phyloP scores from a whole-genome alignment of 1,140 invertebrate genomes.

The Oedothorax gibbosus region DNA sequence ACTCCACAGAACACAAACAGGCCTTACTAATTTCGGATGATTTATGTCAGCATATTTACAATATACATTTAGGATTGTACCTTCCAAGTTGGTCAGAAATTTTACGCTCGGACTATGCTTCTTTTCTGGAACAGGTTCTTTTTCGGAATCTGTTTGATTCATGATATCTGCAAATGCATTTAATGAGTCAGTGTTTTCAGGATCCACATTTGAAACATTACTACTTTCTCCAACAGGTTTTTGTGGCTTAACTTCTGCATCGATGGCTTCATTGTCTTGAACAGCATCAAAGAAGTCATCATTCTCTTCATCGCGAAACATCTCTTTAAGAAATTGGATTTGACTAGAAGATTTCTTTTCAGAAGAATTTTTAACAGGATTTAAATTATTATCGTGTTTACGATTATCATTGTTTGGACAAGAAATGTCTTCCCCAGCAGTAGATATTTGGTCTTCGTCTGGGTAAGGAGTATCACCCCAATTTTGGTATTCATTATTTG shows the following conservation, averaged over 20 bases:
- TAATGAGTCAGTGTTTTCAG: no score
- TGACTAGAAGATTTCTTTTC: not conserved
- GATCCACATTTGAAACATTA: no score
- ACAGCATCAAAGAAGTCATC: constrained; percentile 8
- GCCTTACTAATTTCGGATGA: not conserved
- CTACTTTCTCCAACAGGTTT: not conserved
- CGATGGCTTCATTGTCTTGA: not conserved
- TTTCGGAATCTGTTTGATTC: not conserved
- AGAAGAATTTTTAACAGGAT: not conserved
- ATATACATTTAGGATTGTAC: constrained; percentile 24
- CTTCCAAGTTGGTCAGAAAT: constrained; percentile 13
- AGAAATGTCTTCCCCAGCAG: not conserved
- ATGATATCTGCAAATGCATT: no score
- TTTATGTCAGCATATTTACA: constrained; percentile 32
- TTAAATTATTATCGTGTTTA: not conserved
- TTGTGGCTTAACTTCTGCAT: no score
- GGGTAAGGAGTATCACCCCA: constrained; percentile 54
- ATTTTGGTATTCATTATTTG: constrained; percentile 17
- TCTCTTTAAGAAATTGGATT: not conserved
- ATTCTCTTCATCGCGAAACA: not conserved
- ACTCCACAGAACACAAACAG: constrained; percentile 18
- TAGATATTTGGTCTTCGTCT: not conserved
- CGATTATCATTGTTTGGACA: not conserved
- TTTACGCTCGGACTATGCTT: not conserved
- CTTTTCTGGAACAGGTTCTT: not conserved